A percentile compares a stretch with the other conserved stretches of the same genome.
phyloP scores from a whole-genome alignment of 2,888 invertebrate genomes.

The Diarsia dahlii region DNA sequence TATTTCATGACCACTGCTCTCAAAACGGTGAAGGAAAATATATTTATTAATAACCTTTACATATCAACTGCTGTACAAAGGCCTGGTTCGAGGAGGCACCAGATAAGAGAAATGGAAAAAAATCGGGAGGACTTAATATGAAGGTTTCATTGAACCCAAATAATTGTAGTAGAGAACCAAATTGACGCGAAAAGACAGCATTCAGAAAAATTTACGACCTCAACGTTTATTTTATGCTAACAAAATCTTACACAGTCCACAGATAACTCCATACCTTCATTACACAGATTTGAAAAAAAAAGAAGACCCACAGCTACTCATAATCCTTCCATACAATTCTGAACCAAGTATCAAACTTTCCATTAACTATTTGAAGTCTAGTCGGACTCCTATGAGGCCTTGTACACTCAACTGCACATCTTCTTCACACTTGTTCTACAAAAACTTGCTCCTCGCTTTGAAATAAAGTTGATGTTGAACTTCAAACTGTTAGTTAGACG shows the following conservation, averaged over 20 bases:
- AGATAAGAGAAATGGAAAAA: no score
- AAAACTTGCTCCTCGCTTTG: not conserved
- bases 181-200: not conserved
- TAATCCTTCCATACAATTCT: slow-evolving; percentile 51
- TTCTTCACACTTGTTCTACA: not conserved
- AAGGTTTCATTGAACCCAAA: not conserved
- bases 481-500: not conserved
- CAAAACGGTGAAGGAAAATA: no score
- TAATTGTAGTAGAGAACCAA: not conserved
- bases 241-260: slow-evolving; percentile 9
- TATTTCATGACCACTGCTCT: no score
- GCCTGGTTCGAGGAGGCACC: no score
- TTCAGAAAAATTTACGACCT: not conserved
- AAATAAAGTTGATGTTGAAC: slow-evolving; percentile 9
- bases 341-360: slow-evolving; percentile 42
- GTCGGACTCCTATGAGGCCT: slow-evolving; percentile 35
- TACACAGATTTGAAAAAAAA: slow-evolving; percentile 19
- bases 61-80: no score
- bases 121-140: no score
- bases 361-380: slow-evolving; percentile 57
- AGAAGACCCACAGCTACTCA: not conserved
- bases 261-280: not conserved
- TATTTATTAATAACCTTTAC: no score
- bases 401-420: slow-evolving; percentile 23
- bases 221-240: not conserved